Evolutionary conservation across 2,888 invertebrate genomes (phyloP).

Genomic region (Suillia variegata): DNA sequence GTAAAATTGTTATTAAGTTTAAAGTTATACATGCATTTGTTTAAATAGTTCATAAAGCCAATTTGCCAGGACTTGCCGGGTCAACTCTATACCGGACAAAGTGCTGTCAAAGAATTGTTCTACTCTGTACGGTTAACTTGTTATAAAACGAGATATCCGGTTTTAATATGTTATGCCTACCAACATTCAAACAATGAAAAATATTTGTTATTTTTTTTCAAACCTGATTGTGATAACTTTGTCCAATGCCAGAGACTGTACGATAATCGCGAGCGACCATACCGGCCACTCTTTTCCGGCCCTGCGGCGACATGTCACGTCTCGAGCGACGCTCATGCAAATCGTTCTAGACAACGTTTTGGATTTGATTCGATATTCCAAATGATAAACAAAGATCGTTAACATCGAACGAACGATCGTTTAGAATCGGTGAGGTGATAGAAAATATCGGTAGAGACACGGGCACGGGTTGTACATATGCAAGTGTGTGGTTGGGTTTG

Average conservation of each 20-base stretch:
- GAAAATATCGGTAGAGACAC: too few species aligned
- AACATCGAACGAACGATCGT: background rate
- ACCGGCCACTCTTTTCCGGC: slow-evolving; percentile 71
- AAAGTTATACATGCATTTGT: too few species aligned
- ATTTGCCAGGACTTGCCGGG: too few species aligned
- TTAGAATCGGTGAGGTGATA: background rate
- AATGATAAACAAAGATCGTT: background rate
- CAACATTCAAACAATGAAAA: too few species aligned
- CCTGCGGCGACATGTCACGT: slow-evolving; percentile 83
- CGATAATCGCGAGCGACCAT: slow-evolving; percentile 68
- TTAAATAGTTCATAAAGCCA: too few species aligned
- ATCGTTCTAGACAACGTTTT: slow-evolving; percentile 62
- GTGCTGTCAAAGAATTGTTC: too few species aligned
- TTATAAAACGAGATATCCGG: too few species aligned
- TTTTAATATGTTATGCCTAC: too few species aligned
- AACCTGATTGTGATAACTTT: slow-evolving; percentile 63
- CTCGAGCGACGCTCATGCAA: slow-evolving; percentile 75
- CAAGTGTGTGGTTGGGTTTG: background rate
- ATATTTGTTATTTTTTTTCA: too few species aligned
- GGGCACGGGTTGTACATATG: background rate
- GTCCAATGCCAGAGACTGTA: slow-evolving; percentile 62
- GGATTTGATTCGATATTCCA: slow-evolving; percentile 3
- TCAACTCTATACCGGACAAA: too few species aligned
- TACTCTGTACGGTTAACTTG: too few species aligned
- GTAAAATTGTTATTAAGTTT: too few species aligned